Evolutionary conservation across 2,797 vertebrate species (phyloP).

Genomic region (Nyctibius grandis): DNA sequence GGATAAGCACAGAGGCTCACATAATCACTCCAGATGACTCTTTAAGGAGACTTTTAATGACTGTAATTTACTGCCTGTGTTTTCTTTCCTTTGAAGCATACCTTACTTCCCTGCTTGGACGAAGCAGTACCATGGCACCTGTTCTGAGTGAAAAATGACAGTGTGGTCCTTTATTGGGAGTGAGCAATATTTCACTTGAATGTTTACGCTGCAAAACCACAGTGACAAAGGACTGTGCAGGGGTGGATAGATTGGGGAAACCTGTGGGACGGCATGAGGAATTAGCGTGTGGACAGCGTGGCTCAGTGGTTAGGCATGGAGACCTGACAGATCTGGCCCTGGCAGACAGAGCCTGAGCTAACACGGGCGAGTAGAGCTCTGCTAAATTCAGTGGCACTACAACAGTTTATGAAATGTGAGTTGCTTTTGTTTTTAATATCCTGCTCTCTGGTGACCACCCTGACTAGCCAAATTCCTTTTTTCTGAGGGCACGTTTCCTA

Average conservation of each 20-base stretch:
- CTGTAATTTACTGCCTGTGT: not conserved
- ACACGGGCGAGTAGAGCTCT: not conserved
- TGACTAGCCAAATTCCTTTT: not conserved
- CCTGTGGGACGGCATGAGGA: not conserved
- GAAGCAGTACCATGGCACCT: not conserved
- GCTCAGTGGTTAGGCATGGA: not conserved
- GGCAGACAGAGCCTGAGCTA: not conserved
- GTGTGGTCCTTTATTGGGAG: not conserved
- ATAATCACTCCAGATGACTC: not conserved
- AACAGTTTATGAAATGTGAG: not conserved
- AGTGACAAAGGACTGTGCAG: not conserved
- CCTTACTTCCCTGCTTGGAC: not conserved
- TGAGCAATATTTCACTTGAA: not conserved
- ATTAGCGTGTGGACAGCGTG: not conserved
- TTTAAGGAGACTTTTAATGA: not conserved
- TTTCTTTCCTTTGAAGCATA: not conserved
- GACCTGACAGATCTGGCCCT: not conserved
- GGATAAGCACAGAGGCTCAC: not conserved
- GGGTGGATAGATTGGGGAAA: not conserved
- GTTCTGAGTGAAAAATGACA: not conserved
- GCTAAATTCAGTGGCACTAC: not conserved
- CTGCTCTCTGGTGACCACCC: not conserved
- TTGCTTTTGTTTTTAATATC: not conserved
- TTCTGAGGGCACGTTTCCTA: not conserved
- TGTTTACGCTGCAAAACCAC: rapidly evolving